phyloP scores from a whole-genome alignment of 1,140 invertebrate species.

The Danaus plexippus region DNA sequence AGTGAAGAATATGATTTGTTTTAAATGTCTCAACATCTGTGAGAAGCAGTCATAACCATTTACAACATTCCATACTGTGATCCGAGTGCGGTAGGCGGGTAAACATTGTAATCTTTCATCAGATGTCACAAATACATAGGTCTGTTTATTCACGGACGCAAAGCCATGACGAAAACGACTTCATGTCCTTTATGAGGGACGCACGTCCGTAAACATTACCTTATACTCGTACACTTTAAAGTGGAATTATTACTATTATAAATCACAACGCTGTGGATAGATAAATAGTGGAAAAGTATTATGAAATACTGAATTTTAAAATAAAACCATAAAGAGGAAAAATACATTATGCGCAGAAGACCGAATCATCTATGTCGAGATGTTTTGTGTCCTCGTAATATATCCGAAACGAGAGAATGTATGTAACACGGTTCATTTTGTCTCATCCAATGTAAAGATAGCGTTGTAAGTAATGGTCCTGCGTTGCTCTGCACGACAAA shows the following conservation, averaged over 20 bases:
- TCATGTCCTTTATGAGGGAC: conserved; percentile 35
- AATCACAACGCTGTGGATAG: too few relatives aligned
- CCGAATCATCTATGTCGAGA: too few relatives aligned
- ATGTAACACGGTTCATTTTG: conserved; percentile 21
- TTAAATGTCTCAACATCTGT: conserved; percentile 13
- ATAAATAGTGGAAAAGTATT: neutral
- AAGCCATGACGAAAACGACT: conserved; percentile 39
- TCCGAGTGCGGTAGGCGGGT: conserved; percentile 21
- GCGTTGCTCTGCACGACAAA: conserved; percentile 47
- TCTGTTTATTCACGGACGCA: conserved; percentile 37
- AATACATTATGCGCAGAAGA: too few relatives aligned
- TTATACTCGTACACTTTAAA: conserved; percentile 22
- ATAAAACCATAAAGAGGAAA: too few relatives aligned
- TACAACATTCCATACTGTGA: conserved; percentile 16
- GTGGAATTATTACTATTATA: conserved; percentile 16
- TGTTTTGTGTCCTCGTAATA: too few relatives aligned
- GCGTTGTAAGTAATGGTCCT: conserved; percentile 24
- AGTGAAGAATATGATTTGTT: neutral
- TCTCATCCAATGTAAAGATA: conserved; percentile 32
- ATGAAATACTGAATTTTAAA: too few relatives aligned
- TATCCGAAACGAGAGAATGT: too few relatives aligned
- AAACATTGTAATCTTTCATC: conserved; percentile 60
- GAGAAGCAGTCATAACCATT: conserved; percentile 23
- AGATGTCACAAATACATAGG: conserved; percentile 50
- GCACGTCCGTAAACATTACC: conserved; percentile 34